Conservation (phyloP, 2,113 vertebrate genomes). For the Anthoscopus minutus region DNA sequence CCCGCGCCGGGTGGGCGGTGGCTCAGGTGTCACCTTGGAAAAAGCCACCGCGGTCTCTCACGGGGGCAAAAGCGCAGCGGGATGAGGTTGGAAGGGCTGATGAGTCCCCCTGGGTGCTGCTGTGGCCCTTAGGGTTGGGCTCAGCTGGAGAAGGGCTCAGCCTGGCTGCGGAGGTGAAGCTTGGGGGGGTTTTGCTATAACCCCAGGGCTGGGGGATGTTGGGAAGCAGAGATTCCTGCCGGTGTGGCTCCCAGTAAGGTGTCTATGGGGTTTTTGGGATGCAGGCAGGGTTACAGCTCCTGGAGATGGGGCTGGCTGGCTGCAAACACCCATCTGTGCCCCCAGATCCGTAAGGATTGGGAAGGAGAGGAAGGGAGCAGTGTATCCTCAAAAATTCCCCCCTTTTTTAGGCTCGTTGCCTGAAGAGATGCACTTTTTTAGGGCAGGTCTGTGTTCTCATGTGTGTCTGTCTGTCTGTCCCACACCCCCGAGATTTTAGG, state of each 20-base stretch:
- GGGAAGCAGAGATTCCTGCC: not conserved
- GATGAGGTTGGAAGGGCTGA: not conserved
- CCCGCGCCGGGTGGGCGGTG: not conserved
- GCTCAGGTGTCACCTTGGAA: not conserved
- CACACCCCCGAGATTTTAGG: not conserved
- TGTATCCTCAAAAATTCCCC: not conserved
- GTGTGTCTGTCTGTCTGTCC: not conserved
- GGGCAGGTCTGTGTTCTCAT: not conserved
- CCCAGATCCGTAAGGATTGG: rapidly evolving
- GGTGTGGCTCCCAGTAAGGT: not conserved
- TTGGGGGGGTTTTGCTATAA: rapidly evolving
- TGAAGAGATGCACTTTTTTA: not conserved
- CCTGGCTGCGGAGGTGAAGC: not conserved
- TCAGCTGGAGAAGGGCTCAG: not conserved
- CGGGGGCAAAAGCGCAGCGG: not conserved
- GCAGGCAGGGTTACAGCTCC: not conserved
- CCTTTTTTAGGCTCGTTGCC: not conserved
- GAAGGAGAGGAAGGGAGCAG: not conserved
- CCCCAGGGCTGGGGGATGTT: not conserved
- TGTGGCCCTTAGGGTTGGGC: not conserved
- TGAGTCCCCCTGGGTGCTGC: not conserved
- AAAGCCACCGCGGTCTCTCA: rapidly evolving
- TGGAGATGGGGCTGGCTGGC: not conserved
- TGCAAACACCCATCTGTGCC: not conserved
- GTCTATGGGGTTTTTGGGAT: rapidly evolving